Evolutionary conservation across 2,113 vertebrate species (phyloP).

Genomic region (human): DNA sequence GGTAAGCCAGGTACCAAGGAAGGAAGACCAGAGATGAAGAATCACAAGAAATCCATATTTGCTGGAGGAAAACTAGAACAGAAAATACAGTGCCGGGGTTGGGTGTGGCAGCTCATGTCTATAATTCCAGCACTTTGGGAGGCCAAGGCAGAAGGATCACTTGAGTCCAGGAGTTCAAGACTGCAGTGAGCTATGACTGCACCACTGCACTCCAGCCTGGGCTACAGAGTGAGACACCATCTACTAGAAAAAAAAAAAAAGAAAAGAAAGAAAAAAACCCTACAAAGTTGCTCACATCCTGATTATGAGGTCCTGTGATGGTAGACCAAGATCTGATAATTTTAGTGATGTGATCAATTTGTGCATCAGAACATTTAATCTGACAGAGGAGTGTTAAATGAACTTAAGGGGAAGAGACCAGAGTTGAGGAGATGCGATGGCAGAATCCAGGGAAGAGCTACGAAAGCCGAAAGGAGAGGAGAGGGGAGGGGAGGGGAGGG

Average conservation of each 20-base stretch:
- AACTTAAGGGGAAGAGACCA: neutral
- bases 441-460: neutral
- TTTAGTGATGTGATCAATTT: neutral
- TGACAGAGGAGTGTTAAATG: neutral
- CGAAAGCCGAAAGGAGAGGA: neutral
- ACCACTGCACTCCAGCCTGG: no score
- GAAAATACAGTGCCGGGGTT: neutral
- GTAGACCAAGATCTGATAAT: neutral
- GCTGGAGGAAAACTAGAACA: neutral
- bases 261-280: no score
- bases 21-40: neutral
- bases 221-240: no score
- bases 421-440: neutral
- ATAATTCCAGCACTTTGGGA: no score
- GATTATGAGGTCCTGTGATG: no score
- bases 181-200: no score
- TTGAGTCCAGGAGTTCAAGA: no score
- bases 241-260: no score
- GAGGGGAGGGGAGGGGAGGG: no score
- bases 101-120: no score
- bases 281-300: no score
- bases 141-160: no score
- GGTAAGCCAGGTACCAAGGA: neutral
- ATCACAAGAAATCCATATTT: neutral
- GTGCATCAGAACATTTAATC: neutral